These are phyloP conservation scores for Luperina nickerlii DNA, from an alignment of 2,888 invertebrate genomes.

Conservation along the genomic window DNA sequence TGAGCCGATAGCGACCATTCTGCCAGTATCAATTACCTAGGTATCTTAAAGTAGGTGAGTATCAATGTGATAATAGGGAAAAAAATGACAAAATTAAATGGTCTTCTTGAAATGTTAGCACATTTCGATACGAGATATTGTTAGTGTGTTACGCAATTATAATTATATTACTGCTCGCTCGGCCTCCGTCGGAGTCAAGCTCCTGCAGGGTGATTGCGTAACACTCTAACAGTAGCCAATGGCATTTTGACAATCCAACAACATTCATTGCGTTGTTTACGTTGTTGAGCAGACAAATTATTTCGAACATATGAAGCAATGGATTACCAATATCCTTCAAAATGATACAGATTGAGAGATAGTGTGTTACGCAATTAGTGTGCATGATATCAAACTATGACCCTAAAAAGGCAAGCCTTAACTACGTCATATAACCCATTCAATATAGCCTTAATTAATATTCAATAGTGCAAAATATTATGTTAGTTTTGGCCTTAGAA, in stretches of 20 bases:
- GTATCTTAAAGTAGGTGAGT: not conserved
- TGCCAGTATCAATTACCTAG: not conserved
- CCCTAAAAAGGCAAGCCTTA: not conserved
- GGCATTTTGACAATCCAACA: too few species aligned
- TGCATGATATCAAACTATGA: not conserved
- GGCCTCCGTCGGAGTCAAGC: too few species aligned
- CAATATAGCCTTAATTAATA: conserved; percentile 33
- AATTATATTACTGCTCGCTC: too few species aligned
- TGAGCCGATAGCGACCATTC: too few species aligned
- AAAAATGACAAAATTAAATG: not conserved
- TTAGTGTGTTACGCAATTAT: too few species aligned
- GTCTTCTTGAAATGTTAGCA: not conserved
- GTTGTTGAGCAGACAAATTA: too few species aligned
- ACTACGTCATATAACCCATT: not conserved
- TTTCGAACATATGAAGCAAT: too few species aligned
- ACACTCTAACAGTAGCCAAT: too few species aligned
- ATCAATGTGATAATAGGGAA: not conserved
- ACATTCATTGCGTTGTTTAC: too few species aligned
- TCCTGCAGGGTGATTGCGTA: not conserved
- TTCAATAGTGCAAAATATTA: not conserved
- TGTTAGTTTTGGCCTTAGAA: conserved; percentile 4
- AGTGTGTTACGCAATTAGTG: too few species aligned
- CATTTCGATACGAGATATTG: not conserved
- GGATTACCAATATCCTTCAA: too few species aligned
- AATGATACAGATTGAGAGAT: too few species aligned